Base-by-base conservation (phyloP, 2,797 vertebrate species). In the Pachyuromys duprasi region DNA sequence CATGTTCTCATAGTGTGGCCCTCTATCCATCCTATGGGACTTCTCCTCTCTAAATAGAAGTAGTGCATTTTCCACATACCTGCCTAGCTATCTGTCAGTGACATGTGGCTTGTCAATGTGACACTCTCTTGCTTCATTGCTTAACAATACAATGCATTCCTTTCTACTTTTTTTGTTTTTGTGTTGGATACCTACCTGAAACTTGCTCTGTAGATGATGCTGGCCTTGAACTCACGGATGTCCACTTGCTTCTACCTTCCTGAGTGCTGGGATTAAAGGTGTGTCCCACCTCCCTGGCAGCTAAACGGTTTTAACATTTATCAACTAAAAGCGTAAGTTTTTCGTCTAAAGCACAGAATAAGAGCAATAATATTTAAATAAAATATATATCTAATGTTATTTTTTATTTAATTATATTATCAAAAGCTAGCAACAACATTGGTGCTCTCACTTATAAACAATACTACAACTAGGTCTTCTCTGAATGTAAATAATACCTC, bases 301-400 rank as follows among this genome's bases (percentile, higher is more conserved):
- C 42, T 55, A 55, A 4, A 72, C 33, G 8, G 55, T 26, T 72
- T 4, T 90, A 96, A 62, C 69, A 1, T 86, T 96, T 93, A 49
- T 26, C 53, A 80, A 17, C 80, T 89, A 69, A 93, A 42, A 57
- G 42, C 86, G 92, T 87, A 8, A 86, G 5, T 14, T 90, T 18
- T 13, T 70, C 4, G 8, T 84, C 24, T 45, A 84, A 72, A 95
- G 62, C 45, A 93, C 76, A n/a, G 24, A 93, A 78, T 81, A 72
- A 87, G 78, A 96, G 93, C 63, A 28, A 88, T 11, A 92, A 20
- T 93, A 79, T 70, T 75, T 92, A 60, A 92, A 60, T 84, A 53
- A 92, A 92, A 65, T 45, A 49, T 86, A 55, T 33, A 95, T 57
- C 33, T 72, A 96, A 76, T 84, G 24, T 39, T 70, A 33, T 72